phyloP scores from a whole-genome alignment of 2,888 invertebrate species.

The Palloptera scutellata region DNA sequence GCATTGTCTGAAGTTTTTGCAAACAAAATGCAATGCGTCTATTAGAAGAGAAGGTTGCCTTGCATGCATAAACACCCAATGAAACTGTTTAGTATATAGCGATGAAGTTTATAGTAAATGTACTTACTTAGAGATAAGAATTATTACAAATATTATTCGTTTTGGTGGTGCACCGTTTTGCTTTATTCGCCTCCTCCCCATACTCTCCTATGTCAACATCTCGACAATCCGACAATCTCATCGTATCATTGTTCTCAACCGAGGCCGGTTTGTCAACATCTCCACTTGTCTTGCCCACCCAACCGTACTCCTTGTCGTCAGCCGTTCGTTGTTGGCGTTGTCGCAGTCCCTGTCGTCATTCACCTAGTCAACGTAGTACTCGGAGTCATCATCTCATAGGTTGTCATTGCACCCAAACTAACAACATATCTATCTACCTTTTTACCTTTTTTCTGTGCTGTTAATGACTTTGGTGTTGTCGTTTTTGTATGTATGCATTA shows the following conservation, averaged over 20 bases:
- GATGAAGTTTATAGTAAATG: too few species aligned
- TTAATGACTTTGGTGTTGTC: slow-evolving; percentile 34
- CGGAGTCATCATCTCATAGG: neutral
- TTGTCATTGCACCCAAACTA: slow-evolving; percentile 21
- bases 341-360: neutral
- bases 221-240: neutral
- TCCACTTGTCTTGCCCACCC: slow-evolving; percentile 8
- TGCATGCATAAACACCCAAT: too few species aligned
- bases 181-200: too few species aligned
- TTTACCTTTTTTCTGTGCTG: slow-evolving; percentile 17
- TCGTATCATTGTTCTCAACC: neutral
- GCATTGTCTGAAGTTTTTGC: slow-evolving; percentile 8
- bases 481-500: neutral
- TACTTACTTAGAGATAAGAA: too few species aligned
- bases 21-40: too few species aligned
- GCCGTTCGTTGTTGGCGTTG: neutral
- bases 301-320: neutral
- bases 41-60: too few species aligned
- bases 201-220: neutral
- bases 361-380: too few species aligned
- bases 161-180: too few species aligned
- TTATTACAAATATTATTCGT: too few species aligned
- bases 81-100: too few species aligned
- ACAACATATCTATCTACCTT: slow-evolving; percentile 13
- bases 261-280: neutral